Base-by-base conservation (phyloP, 2,888 invertebrate species). In the Diarsia rubi region DNA sequence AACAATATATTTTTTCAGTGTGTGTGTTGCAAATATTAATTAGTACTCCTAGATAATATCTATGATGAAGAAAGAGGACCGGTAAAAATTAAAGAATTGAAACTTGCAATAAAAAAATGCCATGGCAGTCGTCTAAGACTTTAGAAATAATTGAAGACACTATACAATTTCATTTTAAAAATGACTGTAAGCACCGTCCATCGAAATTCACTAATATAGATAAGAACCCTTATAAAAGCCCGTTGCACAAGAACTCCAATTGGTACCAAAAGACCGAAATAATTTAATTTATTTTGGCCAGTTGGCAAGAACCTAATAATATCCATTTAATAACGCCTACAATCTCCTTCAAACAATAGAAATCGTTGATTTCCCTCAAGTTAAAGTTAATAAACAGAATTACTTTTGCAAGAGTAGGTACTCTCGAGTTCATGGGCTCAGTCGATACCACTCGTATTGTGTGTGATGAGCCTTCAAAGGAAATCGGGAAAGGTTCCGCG, bases 371-470 rank as follows among this genome's bases (percentile, higher is more conserved):
- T 66, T 69, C 42, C 31, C 54, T 59, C 31, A 64, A 80, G 67
- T 68, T 67, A 63, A 79, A 74, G 79, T 73, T 85, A 75, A 82
- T 84, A 82, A 76, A 82, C 76, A 66, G 62, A 82, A 82, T 79
- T 82, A 70, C 83, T 82, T 84, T 76, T 62, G 44, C 49, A 42
- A 54, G 85, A 79, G 57, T n/a, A n/a, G n/a, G n/a, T 42, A 54
- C 27, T 47, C 31, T 81, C 64, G 6, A 73, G 69, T 81, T 63
- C 69, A 80, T 76, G 72, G 64, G 60, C 14, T 69, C 65, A 69
- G 47, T 83, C 86, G 84, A 81, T 81, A 75, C 62, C 62, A 70
- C 73, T 86, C 64, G 63, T 77, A 66, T 85, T 76, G 79, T 82
- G 76, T 79, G 83, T 78, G 83, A 78, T 75, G 67, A 74, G 57